phyloP scores from a whole-genome alignment of 2,113 vertebrate species.

The Eleginops maclovinus region DNA sequence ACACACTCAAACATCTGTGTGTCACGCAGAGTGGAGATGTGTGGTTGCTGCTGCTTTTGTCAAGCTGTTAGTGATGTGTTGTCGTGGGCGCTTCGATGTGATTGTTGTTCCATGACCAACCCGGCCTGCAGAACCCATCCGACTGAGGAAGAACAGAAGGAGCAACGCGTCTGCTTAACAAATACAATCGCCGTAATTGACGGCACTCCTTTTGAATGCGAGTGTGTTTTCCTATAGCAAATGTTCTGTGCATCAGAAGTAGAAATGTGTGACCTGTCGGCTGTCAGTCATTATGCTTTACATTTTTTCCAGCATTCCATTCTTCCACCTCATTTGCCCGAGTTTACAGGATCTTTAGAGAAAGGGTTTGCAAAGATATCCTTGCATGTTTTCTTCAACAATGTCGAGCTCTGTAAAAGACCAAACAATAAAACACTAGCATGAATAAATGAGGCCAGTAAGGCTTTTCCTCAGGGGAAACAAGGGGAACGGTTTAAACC shows the following conservation, averaged over 20 bases:
- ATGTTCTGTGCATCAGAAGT: neutral
- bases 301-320: neutral
- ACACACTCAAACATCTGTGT: neutral
- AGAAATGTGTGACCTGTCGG: neutral
- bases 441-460: conserved; percentile 26
- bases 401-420: neutral
- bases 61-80: conserved; percentile 53
- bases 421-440: conserved; percentile 5
- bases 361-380: neutral
- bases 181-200: conserved; percentile 39
- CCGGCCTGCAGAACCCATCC: conserved; percentile 52
- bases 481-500: neutral
- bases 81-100: conserved; percentile 54
- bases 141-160: conserved; percentile 22
- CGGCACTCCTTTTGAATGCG: neutral
- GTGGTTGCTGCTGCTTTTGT: conserved; percentile 53
- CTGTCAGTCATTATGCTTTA: conserved; percentile 7
- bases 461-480: conserved; percentile 14
- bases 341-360: neutral
- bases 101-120: conserved; percentile 66
- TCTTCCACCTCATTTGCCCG: neutral
- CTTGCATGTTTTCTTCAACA: neutral
- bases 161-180: conserved; percentile 27
- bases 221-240: neutral
- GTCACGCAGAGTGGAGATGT: conserved; percentile 32